Base-by-base conservation (phyloP, 92 coral and sea anemone species). In the Anthopleura xanthogrammica region DNA sequence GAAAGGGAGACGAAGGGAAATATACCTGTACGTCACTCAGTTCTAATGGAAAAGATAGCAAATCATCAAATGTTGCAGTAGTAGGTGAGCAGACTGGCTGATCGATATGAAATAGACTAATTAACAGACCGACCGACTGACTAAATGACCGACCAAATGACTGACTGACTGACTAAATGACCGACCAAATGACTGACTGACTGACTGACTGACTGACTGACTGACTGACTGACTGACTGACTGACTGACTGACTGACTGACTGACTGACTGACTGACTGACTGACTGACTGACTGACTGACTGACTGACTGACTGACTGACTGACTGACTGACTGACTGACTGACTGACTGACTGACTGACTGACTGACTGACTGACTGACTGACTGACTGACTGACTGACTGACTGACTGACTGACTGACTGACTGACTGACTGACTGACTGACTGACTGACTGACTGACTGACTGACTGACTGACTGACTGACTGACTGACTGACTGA, bases 11-110 rank as follows among this genome's bases (percentile, higher is more conserved):
- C 14, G 60, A 72, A 41, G 88, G 88, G 41, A 20, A 58, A 65
- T 85, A 79, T 52, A 79, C 78, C 14, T 85, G 88, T 71, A 72
- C 58, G 1, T 79, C 84, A 11, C 29, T 13, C 72, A 85, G 79
- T 66, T 24, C 40, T 43, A 75, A 52, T 36, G 88, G 88, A 10
- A 50, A 85, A 73, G 88, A 85, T 58, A 85, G 80, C 22, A 75
- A 29, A 16, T 54, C 88, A 0, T 23, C 83, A 48, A 42, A 66
- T 41, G 73, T 85, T n/a, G 72, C 46, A 4, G 73, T 75, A 65
- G 74, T 68, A 43, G 88, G 88, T 85, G 41, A 83, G 70, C 1
- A 5, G 70, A 22, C 29, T 62, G 20, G 1, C 20, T 62, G 10
- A 19, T 20, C 3, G 22, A 20, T 3, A 16, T 57, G 50, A 54